These are phyloP conservation scores for Catostomus latipinnis DNA, from an alignment of 2,797 vertebrate species.

Conservation along the genomic window DNA sequence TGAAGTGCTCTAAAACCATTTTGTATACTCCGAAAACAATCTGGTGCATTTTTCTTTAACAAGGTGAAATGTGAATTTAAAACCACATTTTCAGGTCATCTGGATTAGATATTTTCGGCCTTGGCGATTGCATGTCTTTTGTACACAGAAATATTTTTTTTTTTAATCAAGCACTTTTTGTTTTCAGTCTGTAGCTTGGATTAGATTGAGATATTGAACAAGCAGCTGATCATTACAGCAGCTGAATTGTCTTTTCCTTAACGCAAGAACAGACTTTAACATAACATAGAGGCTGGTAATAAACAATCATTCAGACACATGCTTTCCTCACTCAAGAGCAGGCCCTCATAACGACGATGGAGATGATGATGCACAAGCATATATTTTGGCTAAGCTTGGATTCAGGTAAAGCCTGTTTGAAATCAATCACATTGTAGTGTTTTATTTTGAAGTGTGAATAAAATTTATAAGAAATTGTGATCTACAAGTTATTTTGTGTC, in stretches of 20 bases:
- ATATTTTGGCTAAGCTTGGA: conserved; percentile 38
- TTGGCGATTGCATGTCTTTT: background rate
- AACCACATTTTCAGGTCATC: conserved; percentile 38
- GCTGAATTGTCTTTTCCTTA: background rate
- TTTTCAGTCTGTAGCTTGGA: background rate
- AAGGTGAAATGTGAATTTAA: conserved; percentile 31
- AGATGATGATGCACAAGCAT: conserved; percentile 23
- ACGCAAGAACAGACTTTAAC: conserved; percentile 1
- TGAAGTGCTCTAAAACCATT: background rate
- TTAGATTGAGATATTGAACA: background rate
- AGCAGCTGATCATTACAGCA: background rate
- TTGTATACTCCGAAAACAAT: conserved; percentile 43
- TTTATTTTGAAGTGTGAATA: conserved; percentile 59
- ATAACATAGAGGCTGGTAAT: background rate
- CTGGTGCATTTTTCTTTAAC: conserved; percentile 23
- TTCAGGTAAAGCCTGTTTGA: conserved; percentile 39
- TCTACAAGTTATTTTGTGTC: background rate
- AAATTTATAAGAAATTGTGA: conserved; percentile 55
- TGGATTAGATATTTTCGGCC: conserved; percentile 11
- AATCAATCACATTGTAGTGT: conserved; percentile 43
- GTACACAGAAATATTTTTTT: background rate
- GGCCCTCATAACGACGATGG: conserved; percentile 7
- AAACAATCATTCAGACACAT: conserved; percentile 34
- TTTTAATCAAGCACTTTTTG: background rate
- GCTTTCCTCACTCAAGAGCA: conserved; percentile 22